Evolutionary conservation across 2,888 invertebrate genomes (phyloP), one percentile per base, ranked within the genome.

Genomic region (Lottia gigantea): DNA sequence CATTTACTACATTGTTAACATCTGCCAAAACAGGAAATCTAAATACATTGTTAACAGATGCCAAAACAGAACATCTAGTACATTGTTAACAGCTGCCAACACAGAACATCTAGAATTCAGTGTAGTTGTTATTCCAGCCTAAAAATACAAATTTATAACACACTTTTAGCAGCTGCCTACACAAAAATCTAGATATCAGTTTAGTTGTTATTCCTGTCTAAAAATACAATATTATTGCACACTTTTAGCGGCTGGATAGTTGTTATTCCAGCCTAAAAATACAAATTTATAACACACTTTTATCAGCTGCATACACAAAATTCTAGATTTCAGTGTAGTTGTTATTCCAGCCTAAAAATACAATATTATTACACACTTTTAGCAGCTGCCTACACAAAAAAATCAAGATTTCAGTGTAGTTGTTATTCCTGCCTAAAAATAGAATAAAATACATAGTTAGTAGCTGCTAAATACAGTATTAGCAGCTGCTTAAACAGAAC

Each of bases 1-100:
- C 99, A 99, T 8, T 99, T 92, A 0, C 98, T 4, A 98, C 94
- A 7, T 97, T 97, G 90, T 99, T 99, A 7, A 99, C 99, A 0
- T 99, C 99, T 26, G 99, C 99, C 64, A 99, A 91, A n/a, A 99
- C 98, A 0, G 98, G 97, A 89, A 99, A 99, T 8, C 99, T 92
- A 0, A n/a, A 98, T 74, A 98, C 94, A 7, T 97, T 97, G 90
- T 99, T 99, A 7, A 99, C 99, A 0, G 99, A 99, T 26, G 99
- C 99, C 65, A 99, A 91, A n/a, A 99, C 98, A 0, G 98, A 97
- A 89, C 99, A 99, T 8, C 99, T 92, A 0, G 98, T 4, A 98
- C 94, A 7, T 97, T 97, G 90, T 99, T 99, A 7, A 99, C 99
- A 0, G 99, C 99, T 26, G 99, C 99, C 64, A 99, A 91, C n/a